Conservation (phyloP, 2,888 invertebrate genomes). For the Himalopsyche tibetana region DNA sequence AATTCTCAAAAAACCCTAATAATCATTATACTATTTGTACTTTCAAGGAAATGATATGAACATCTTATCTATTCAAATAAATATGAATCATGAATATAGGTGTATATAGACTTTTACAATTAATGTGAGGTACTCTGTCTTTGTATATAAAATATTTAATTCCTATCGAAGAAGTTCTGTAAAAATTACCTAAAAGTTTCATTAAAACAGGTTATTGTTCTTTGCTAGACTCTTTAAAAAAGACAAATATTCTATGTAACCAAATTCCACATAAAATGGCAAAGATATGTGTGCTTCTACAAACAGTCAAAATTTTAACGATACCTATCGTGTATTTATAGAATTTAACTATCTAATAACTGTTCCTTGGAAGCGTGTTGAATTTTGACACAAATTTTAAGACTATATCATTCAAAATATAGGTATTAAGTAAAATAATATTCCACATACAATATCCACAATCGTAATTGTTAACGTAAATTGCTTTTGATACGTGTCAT, state of each 20-base stretch:
- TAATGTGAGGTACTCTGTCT: background rate
- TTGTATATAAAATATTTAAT: constrained; percentile 14
- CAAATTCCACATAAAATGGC: constrained; percentile 13
- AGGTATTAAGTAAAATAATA: constrained; percentile 49
- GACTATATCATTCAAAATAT: constrained; percentile 3
- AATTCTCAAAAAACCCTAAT: background rate
- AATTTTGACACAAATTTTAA: constrained; percentile 20
- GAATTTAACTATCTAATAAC: constrained; percentile 24
- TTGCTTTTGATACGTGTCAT: constrained; percentile 6
- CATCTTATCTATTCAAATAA: constrained; percentile 30
- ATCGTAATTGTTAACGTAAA: constrained; percentile 11
- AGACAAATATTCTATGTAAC: constrained; percentile 1
- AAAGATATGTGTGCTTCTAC: constrained; percentile 20
- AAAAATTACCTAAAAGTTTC: constrained; percentile 8
- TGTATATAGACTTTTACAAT: background rate
- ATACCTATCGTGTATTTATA: background rate
- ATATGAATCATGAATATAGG: background rate
- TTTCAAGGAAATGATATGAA: constrained; percentile 31
- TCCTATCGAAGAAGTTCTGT: background rate
- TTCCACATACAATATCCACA: constrained; percentile 48
- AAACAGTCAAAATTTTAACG: background rate
- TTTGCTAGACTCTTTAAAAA: background rate
- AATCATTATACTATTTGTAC: constrained; percentile 20
- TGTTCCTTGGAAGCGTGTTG: constrained; percentile 1
- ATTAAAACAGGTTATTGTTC: background rate